phyloP scores from a whole-genome alignment of 2,888 invertebrate species.

The Pasiphila rectangulata region DNA sequence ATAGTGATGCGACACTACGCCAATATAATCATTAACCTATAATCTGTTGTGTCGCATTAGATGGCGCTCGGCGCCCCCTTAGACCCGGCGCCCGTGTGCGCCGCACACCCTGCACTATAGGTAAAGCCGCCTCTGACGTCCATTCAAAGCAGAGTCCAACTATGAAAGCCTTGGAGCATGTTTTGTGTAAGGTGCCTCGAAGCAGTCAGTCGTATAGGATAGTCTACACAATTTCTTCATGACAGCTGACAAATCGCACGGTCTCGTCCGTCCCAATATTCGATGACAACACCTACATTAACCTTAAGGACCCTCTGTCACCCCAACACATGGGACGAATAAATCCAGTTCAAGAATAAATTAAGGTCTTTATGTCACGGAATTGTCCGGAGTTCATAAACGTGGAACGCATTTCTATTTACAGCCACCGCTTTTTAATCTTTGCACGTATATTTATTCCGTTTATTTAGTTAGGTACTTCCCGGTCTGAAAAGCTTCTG shows the following conservation, averaged over 20 bases:
- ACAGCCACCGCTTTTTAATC: slow-evolving; percentile 21
- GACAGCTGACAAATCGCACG: slow-evolving; percentile 70
- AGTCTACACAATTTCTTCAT: slow-evolving; percentile 48
- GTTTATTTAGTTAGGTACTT: not conserved
- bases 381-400: slow-evolving; percentile 54
- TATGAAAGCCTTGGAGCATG: not conserved
- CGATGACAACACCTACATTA: slow-evolving; percentile 75
- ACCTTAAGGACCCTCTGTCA: slow-evolving; percentile 73
- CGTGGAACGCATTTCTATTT: slow-evolving; percentile 33
- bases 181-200: not conserved
- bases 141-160: no score
- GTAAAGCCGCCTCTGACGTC: no score
- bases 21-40: no score
- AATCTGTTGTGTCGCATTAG: no score
- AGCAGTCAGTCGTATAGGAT: not conserved
- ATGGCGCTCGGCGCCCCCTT: no score
- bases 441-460: slow-evolving; percentile 3
- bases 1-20: no score
- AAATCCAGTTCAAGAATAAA: slow-evolving; percentile 76
- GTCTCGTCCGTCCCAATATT: slow-evolving; percentile 67
- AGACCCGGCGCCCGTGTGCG: no score
- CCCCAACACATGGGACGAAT: slow-evolving; percentile 66
- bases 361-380: slow-evolving; percentile 72
- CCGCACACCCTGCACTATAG: no score
- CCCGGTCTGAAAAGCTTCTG: not conserved